A percentile compares a stretch with the other conserved stretches of the same genome.
phyloP scores from a whole-genome alignment of 1,140 invertebrate species.

The Elymnias hypermnestra region DNA sequence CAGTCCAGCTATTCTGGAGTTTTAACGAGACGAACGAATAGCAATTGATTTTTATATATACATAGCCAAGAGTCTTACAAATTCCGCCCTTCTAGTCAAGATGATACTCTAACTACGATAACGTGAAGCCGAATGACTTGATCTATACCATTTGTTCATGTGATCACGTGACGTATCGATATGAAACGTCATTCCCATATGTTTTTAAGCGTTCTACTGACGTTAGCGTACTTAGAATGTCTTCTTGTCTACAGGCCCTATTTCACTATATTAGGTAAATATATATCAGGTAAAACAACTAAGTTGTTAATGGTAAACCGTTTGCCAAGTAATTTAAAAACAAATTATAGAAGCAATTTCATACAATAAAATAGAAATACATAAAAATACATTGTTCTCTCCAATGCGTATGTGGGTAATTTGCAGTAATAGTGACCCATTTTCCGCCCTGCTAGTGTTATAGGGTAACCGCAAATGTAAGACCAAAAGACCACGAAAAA shows the following conservation, averaged over 20 bases:
- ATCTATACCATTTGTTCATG: not conserved
- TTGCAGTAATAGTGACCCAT: conserved; percentile 20
- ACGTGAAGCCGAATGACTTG: conserved; percentile 9
- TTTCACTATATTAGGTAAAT: no score
- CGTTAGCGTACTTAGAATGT: no score
- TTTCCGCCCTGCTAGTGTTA: conserved; percentile 3
- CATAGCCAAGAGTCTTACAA: no score
- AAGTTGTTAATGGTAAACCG: not conserved
- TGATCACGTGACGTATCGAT: not conserved
- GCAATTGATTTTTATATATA: no score
- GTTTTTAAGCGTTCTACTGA: no score
- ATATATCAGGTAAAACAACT: not conserved
- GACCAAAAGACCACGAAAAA: not conserved
- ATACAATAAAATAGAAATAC: conserved; percentile 1
- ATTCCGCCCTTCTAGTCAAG: no score
- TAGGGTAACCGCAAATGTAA: not conserved
- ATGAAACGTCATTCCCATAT: no score
- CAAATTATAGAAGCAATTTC: conserved; percentile 12
- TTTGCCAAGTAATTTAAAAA: conserved; percentile 11
- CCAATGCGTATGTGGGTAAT: conserved; percentile 20
- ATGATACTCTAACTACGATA: no score
- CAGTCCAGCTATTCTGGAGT: no score
- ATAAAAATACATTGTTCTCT: conserved; percentile 19
- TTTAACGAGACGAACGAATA: no score
- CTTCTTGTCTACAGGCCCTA: no score